Evolutionary conservation across 2,888 invertebrate genomes (phyloP).

Genomic region (Protonemura montana): DNA sequence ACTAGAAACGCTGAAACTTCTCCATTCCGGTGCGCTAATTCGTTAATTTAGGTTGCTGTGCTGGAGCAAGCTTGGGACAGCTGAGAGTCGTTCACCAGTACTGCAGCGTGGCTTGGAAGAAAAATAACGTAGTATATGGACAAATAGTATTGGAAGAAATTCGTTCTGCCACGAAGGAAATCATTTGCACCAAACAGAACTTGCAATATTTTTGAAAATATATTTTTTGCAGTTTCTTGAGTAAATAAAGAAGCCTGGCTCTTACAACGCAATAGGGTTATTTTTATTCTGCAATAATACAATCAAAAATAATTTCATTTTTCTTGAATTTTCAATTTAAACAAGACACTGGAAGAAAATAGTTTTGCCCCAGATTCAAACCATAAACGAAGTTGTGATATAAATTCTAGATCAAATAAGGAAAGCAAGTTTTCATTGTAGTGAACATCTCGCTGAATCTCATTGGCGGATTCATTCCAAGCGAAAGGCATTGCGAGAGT

Average conservation of each 20-base stretch:
- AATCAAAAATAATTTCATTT: constrained; percentile 7
- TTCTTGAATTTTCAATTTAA: background rate
- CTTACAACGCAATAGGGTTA: background rate
- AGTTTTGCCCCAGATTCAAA: background rate
- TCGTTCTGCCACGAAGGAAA: background rate
- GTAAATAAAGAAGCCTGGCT: background rate
- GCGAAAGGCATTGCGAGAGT: background rate
- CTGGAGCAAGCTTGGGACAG: background rate
- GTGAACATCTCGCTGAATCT: background rate
- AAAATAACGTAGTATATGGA: background rate
- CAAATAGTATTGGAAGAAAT: background rate
- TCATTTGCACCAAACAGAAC: too few species aligned
- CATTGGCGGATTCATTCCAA: background rate
- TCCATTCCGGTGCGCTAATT: constrained; percentile 27
- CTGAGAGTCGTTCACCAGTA: background rate
- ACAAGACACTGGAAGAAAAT: background rate
- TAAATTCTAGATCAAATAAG: background rate
- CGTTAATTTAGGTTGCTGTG: constrained; percentile 18
- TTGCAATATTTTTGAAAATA: background rate
- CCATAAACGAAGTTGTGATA: background rate
- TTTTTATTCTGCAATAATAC: background rate
- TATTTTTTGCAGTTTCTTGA: background rate
- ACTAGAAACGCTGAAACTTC: constrained; percentile 27
- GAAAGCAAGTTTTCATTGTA: background rate
- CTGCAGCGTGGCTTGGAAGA: too few species aligned